phyloP scores from a whole-genome alignment of 1,140 invertebrate species.

The Drosophila sturtevanti region DNA sequence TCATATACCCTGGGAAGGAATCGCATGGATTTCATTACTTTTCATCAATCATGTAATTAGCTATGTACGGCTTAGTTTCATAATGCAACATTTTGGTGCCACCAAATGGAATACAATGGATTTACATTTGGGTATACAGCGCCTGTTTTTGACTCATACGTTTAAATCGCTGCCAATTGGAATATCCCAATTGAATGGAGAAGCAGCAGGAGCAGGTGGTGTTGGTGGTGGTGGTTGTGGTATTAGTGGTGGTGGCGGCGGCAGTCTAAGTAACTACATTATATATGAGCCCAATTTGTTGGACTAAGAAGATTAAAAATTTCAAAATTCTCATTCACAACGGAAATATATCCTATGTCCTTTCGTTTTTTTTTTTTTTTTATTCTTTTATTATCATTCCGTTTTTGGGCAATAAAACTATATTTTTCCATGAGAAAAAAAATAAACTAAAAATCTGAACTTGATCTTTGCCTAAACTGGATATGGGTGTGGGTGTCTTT shows the following conservation, averaged over 20 bases:
- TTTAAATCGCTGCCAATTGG: background rate
- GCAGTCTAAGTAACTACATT: background rate
- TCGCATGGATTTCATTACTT: background rate
- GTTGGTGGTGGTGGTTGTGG: no score
- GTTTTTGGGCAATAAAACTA: conserved; percentile 14
- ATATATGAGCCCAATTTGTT: background rate
- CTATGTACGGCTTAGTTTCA: background rate
- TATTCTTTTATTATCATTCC: background rate
- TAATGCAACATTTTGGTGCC: background rate
- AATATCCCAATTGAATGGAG: background rate
- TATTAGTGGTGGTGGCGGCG: no score
- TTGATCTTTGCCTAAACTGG: background rate
- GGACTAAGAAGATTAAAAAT: background rate
- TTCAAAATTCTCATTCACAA: conserved; percentile 8
- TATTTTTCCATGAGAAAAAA: background rate
- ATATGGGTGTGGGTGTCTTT: background rate
- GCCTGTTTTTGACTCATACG: background rate
- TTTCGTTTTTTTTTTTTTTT: background rate
- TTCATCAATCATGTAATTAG: background rate
- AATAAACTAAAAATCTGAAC: conserved; percentile 6
- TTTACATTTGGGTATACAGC: background rate
- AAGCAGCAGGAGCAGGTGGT: no score
- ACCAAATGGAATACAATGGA: background rate
- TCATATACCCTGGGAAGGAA: background rate
- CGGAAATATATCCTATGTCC: background rate